These are phyloP conservation scores for Agrenia bidenticulata DNA, from an alignment of 2,888 invertebrate species.

Conservation along the genomic window DNA sequence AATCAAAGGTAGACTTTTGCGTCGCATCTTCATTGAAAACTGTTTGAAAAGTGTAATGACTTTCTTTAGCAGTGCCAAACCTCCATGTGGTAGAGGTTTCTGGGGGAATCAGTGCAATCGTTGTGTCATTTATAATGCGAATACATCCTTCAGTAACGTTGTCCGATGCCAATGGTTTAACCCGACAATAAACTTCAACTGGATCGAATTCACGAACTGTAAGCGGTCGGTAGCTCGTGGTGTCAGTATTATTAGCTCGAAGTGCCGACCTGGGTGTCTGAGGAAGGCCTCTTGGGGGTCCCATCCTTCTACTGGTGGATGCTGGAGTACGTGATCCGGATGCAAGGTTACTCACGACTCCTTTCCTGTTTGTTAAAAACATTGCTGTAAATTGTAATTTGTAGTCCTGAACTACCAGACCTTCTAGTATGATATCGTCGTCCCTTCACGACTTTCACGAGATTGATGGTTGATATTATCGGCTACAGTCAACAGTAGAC, in stretches of 20 bases:
- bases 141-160: slow-evolving; percentile 57
- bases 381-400: no score
- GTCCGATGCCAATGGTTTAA: slow-evolving; percentile 72
- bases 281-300: slow-evolving; percentile 15
- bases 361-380: not conserved
- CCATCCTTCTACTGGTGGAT: slow-evolving; percentile 19
- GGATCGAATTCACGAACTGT: slow-evolving; percentile 63
- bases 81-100: slow-evolving; percentile 58
- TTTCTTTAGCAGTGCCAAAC: slow-evolving; percentile 71
- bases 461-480: no score
- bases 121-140: slow-evolving; percentile 55
- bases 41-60: slow-evolving; percentile 70
- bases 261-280: slow-evolving; percentile 11
- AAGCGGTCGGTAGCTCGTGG: not conserved
- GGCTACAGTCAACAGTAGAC: no score
- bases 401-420: no score
- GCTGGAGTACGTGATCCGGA: slow-evolving; percentile 20
- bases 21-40: slow-evolving; percentile 77
- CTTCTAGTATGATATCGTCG: no score
- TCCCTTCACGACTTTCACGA: no score
- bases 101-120: slow-evolving; percentile 57
- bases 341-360: slow-evolving; percentile 2
- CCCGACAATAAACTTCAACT: slow-evolving; percentile 84
- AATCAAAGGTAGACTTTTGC: slow-evolving; percentile 82
- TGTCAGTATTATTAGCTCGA: slow-evolving; percentile 1